Base-by-base conservation (phyloP, 2,113 vertebrate species). In the Cinclus mexicanus region DNA sequence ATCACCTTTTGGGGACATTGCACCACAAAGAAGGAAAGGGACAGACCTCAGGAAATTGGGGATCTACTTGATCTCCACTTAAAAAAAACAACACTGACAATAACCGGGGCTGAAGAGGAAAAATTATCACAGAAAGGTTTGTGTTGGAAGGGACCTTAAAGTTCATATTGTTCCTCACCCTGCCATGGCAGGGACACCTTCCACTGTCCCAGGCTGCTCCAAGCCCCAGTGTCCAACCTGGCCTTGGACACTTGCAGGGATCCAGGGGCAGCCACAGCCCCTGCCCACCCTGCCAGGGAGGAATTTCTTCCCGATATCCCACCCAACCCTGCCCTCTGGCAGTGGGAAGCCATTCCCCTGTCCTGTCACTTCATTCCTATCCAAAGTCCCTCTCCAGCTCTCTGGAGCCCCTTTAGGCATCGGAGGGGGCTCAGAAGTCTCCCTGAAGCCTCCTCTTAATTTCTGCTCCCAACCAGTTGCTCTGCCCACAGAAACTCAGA, bases 121-220 rank as follows among this genome's bases (percentile, higher is more conserved):
- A 21, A 31, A 17, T 41, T 21, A 21, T 22, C 52, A 39, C 22
- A 14, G n/a, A 83, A 22, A 14, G 9, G 29, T 28, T 59, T 35
- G 55, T 12, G 25, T 24, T 24, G 29, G 37, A 71, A 71, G 31
- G 10, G 8, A 25, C 47, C 21, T 31, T 19, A 25, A 61, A 53
- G 10, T 2, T 14, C 47, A 21, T 25, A 1, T 2, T 1, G 4
- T 71, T 1, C 26, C 56, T 44, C 2, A 11, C 25, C 47, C 46
- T 31, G 39, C 49, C 57, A 26, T 22, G 49, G 21, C 81, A 72
- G 39, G 49, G 68, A 55, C 81, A 53, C 29, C 65, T 60, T 0
- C 37, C 79, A 50, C 55, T 10, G 1, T 3, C 44, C 53, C 79
- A 69, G 44, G 35, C 1, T 69, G 29, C 35, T 82, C 64, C 63